These are phyloP conservation scores for Glyptemys insculpta DNA, from an alignment of 2,797 vertebrate species.

Conservation along the genomic window DNA sequence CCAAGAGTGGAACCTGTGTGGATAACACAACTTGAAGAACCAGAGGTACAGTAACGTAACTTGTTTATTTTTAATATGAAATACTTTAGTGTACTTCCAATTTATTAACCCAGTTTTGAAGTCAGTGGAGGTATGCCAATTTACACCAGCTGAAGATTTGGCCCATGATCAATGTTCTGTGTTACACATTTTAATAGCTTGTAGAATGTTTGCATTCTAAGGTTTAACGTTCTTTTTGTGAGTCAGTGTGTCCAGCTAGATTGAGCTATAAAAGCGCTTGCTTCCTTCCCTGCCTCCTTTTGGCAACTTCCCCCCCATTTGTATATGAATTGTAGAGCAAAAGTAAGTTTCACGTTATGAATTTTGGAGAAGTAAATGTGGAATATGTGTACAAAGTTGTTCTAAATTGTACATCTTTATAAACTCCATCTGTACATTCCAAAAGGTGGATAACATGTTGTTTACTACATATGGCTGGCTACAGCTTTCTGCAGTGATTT, in stretches of 20 bases:
- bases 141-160: not conserved
- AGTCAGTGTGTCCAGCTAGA: not conserved
- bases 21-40: too few species aligned
- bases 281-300: not conserved
- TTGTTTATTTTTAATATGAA: slow-evolving; percentile 30
- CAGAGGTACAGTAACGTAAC: not conserved
- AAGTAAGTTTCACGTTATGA: not conserved
- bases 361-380: not conserved
- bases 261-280: not conserved
- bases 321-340: not conserved
- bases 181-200: too few species aligned
- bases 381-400: not conserved
- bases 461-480: not conserved
- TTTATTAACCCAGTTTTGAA: slow-evolving; percentile 72
- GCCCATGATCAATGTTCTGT: not conserved
- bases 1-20: not conserved
- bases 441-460: not conserved
- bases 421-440: not conserved
- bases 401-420: not conserved
- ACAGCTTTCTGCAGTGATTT: not conserved
- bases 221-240: not conserved
- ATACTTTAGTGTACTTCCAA: slow-evolving; percentile 43
- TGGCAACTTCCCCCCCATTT: not conserved
- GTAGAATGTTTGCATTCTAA: slow-evolving; percentile 16
- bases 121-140: slow-evolving; percentile 54